These are phyloP conservation scores for Verasper variegatus DNA, from an alignment of 2,113 vertebrate species.

Conservation along the genomic window DNA sequence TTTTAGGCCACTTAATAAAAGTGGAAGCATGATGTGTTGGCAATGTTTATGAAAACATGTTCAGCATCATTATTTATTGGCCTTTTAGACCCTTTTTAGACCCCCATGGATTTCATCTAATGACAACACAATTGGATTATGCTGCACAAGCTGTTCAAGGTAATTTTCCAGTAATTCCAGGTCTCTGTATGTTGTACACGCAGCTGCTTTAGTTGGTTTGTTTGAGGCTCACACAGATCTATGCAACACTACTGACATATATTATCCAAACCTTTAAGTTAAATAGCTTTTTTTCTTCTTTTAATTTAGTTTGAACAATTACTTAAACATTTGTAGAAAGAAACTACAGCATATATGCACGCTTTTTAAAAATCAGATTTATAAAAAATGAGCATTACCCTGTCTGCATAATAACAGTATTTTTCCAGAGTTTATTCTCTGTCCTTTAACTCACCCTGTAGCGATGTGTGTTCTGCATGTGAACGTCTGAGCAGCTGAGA, in stretches of 20 bases:
- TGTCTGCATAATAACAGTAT: background rate
- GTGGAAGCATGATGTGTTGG: slow-evolving; percentile 6
- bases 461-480: background rate
- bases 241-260: background rate
- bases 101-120: slow-evolving; percentile 40
- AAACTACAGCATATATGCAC: background rate
- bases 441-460: slow-evolving; percentile 30
- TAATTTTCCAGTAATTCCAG: slow-evolving; percentile 12
- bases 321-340: slow-evolving; percentile 2
- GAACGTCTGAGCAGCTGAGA: slow-evolving; percentile 25
- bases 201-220: slow-evolving; percentile 6
- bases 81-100: slow-evolving; percentile 21
- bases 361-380: background rate
- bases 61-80: slow-evolving; percentile 46
- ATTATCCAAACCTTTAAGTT: background rate
- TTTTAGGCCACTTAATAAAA: slow-evolving; percentile 17
- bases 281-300: background rate
- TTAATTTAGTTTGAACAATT: background rate
- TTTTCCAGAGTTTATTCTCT: background rate
- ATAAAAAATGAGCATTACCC: background rate
- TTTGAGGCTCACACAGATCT: background rate
- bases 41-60: slow-evolving; percentile 40
- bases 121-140: slow-evolving; percentile 31
- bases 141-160: slow-evolving; percentile 14
- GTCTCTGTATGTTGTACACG: slow-evolving; percentile 9